phyloP scores from a whole-genome alignment of 2,113 vertebrate genomes.

The Macaca mulatta region DNA sequence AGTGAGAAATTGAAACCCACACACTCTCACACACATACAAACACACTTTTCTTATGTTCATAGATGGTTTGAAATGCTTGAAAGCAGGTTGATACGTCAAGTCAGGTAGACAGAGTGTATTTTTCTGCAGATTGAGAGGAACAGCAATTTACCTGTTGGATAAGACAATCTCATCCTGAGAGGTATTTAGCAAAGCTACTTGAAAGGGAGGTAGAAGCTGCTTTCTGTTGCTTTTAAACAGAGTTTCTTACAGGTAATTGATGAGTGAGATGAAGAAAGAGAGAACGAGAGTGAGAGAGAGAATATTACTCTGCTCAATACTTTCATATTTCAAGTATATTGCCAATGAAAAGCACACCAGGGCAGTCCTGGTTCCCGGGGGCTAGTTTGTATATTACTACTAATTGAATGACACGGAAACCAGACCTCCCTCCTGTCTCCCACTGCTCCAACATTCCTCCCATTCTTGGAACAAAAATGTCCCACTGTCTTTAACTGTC shows the following conservation, averaged over 20 bases:
- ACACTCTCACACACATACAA: neutral
- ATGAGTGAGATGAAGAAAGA: neutral
- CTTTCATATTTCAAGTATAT: constrained; percentile 10
- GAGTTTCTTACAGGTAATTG: constrained; percentile 5
- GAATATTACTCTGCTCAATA: neutral
- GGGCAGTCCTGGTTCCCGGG: neutral
- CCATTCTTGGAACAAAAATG: neutral
- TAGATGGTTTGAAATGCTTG: constrained; percentile 7
- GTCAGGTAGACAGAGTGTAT: neutral
- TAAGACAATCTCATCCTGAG: neutral
- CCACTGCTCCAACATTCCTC: neutral
- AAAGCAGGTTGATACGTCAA: neutral
- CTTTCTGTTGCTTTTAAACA: constrained; percentile 12
- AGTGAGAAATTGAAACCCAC: neutral
- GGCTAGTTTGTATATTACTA: neutral
- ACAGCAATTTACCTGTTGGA: neutral
- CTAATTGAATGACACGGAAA: neutral
- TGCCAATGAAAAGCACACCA: neutral
- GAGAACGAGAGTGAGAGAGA: neutral
- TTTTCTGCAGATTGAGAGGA: constrained; percentile 19
- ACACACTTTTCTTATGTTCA: neutral
- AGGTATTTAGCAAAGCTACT: neutral
- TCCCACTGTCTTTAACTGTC: neutral
- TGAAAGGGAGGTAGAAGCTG: neutral
- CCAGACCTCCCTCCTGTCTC: neutral